Evolutionary conservation across 2,888 invertebrate species (phyloP).

Genomic region (Perdita meconis): DNA sequence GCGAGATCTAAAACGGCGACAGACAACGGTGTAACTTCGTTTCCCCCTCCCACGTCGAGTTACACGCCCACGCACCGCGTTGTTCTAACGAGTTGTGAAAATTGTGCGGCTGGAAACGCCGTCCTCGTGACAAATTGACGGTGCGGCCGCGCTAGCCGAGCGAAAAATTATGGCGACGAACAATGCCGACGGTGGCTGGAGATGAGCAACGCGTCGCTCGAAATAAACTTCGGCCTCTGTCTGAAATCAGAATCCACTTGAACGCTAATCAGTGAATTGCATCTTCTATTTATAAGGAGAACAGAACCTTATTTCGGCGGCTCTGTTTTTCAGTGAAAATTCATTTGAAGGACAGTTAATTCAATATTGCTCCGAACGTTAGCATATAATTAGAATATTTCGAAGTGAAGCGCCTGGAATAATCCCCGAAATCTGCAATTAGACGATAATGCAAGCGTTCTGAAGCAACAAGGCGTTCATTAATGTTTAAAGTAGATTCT

Average conservation of each 20-base stretch:
- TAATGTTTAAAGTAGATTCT: constrained; percentile 24
- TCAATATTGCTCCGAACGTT: too few relatives aligned
- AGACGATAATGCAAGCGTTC: not conserved
- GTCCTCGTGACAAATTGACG: constrained; percentile 14
- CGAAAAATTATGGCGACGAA: constrained; percentile 16
- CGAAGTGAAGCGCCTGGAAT: not conserved
- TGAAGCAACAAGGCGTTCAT: constrained; percentile 8
- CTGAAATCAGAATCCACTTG: not conserved
- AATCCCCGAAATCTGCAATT: not conserved
- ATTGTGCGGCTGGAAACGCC: constrained; percentile 11
- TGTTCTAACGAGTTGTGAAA: constrained; percentile 41
- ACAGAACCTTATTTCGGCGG: too few relatives aligned
- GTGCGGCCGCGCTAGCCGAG: constrained; percentile 9
- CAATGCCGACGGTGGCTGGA: not conserved
- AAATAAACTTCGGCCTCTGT: not conserved
- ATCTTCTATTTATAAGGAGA: too few relatives aligned
- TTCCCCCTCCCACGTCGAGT: not conserved
- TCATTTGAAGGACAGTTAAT: too few relatives aligned
- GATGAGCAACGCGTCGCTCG: not conserved
- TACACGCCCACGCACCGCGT: not conserved
- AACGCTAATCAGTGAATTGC: too few relatives aligned
- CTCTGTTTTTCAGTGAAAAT: too few relatives aligned
- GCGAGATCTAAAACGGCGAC: constrained; percentile 5
- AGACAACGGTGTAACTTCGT: not conserved
- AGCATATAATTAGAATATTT: too few relatives aligned